These are phyloP conservation scores for Nasonia giraulti DNA, from an alignment of 1,140 invertebrate genomes.

Conservation along the genomic window DNA sequence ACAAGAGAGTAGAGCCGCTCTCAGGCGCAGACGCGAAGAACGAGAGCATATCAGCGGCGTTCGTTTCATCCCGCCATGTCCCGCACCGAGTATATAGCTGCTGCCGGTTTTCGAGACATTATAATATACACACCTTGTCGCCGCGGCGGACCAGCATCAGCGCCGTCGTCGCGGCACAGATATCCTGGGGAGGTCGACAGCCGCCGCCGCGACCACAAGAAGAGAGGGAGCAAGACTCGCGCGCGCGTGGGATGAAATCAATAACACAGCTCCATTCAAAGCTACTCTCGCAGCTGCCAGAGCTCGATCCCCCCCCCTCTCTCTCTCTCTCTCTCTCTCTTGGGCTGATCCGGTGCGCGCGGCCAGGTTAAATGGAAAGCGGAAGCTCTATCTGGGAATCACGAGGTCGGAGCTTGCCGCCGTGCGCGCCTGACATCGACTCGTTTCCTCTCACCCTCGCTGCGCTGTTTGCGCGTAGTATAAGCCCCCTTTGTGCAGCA, in stretches of 20 bases:
- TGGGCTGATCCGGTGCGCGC: not conserved
- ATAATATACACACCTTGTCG: too few relatives aligned
- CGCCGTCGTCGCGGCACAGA: too few relatives aligned
- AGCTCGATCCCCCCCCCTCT: not conserved
- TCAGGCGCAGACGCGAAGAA: conserved; percentile 20
- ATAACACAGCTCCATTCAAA: conserved; percentile 66
- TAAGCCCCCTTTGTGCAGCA: too few relatives aligned
- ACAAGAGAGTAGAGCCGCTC: not conserved
- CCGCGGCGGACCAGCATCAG: too few relatives aligned
- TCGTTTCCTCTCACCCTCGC: not conserved
- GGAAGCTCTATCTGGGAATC: not conserved
- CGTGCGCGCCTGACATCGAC: not conserved
- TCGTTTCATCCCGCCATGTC: not conserved
- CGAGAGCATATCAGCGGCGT: not conserved
- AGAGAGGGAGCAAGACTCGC: conserved; percentile 29
- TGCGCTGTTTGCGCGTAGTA: not conserved
- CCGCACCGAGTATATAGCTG: too few relatives aligned
- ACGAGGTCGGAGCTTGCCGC: not conserved
- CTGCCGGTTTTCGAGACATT: too few relatives aligned
- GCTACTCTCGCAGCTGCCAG: conserved; percentile 26
- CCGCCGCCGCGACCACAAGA: not conserved
- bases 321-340: not conserved
- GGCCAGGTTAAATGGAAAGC: conserved; percentile 20
- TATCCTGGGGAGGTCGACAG: too few relatives aligned
- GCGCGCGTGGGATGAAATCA: conserved; percentile 63